These are phyloP conservation scores for Schizopygopsis malacanthus DNA, from an alignment of 2,797 vertebrate genomes.

Conservation along the genomic window DNA sequence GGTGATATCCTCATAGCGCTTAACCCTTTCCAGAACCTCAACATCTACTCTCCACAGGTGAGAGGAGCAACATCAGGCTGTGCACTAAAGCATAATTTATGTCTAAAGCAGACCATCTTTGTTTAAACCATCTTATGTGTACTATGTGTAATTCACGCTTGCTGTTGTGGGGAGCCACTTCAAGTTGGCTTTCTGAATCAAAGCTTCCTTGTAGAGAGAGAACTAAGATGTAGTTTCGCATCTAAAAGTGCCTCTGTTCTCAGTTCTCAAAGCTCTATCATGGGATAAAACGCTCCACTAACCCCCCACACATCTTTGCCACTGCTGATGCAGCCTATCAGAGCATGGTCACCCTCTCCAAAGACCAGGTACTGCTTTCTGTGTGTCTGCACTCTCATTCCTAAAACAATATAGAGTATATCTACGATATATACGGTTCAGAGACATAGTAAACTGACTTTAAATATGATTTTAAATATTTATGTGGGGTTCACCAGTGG, in stretches of 20 bases:
- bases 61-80: conserved; percentile 54
- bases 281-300: conserved; percentile 89
- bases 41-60: conserved; percentile 98
- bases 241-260: conserved; percentile 17
- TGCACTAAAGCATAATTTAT: not conserved
- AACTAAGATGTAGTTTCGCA: not conserved
- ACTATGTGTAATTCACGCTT: not conserved
- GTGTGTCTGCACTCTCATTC: not conserved
- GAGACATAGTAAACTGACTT: not conserved
- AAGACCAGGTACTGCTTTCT: conserved; percentile 88
- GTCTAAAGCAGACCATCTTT: not conserved
- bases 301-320: conserved; percentile 98
- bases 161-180: not conserved
- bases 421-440: not conserved
- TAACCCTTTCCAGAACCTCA: conserved; percentile 97
- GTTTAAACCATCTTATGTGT: not conserved
- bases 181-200: not conserved
- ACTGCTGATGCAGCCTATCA: conserved; percentile 96
- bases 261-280: conserved; percentile 98
- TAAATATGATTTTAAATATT: not conserved
- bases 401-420: not conserved
- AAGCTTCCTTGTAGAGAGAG: conserved; percentile 8
- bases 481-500: not conserved
- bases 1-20: conserved; percentile 98
- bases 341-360: conserved; percentile 95